Evolutionary conservation across 2,797 vertebrate genomes (phyloP), one percentile per base, ranked within the genome.

Genomic region (Poeciliopsis turneri): DNA sequence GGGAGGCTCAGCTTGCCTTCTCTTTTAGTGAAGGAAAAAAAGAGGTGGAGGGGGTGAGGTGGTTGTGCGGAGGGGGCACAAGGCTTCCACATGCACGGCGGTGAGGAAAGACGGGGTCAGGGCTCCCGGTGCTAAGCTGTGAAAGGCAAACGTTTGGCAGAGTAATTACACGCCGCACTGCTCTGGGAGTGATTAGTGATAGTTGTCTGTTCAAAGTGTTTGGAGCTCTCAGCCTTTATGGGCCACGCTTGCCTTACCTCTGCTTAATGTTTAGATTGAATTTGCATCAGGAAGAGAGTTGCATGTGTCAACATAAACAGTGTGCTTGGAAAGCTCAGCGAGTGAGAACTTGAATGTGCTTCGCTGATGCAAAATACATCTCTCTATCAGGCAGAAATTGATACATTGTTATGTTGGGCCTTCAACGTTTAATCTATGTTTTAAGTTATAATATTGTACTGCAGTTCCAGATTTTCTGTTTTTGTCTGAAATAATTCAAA

Each of bases 181-280:
- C 95, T 94, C 94, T 93, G 93, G 95, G 94, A 95, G 94, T 95
- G 95, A 96, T 96, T 95, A 95, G 95, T 94, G 90, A 94, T 94
- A 94, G 95, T 94, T 94, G 93, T 94, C 94, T 95, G 93, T 95
- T 94, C 92, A 95, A 94, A 94, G 92, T 93, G 90, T 93, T 94
- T 92, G 94, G 91, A 84, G 93, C 93, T 93, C 90, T 83, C 91
- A 89, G 90, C 91, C 89, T 94, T 93, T 93, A 94, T 93, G 91
- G 89, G 92, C 92, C 79, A 94, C 88, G 92, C 92, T 95, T 92
- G 92, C 93, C 91, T 94, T 93, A 90, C 93, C 89, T 87, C 90
- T 69, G 79, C 89, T 88, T 90, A 95, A 93, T 93, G 91, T 95
- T 94, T 91, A 93, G 89, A 91, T 92, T 93, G 93, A 87, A 94